These are phyloP conservation scores for Eilema griseolum DNA, from an alignment of 2,888 invertebrate genomes.

Conservation along the genomic window DNA sequence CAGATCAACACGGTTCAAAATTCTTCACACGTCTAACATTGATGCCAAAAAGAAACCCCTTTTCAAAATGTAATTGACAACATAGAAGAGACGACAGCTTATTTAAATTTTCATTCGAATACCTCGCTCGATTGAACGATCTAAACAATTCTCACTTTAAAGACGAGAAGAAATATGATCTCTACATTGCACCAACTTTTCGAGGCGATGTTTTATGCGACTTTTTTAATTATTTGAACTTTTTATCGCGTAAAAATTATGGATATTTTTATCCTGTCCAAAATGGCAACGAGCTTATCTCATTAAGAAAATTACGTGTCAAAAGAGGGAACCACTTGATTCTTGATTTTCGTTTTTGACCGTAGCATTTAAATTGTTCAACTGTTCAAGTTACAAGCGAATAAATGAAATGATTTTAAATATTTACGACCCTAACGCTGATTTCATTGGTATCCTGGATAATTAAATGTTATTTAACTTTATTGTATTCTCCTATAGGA, in stretches of 20 bases:
- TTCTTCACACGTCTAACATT: slow-evolving; percentile 49
- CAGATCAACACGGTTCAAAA: slow-evolving; percentile 33
- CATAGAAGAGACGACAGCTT: slow-evolving; percentile 43
- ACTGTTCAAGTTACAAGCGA: neutral
- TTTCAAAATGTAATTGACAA: slow-evolving; percentile 53
- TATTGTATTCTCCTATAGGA: slow-evolving; percentile 13
- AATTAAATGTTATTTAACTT: slow-evolving; percentile 17
- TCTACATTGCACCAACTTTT: slow-evolving; percentile 29
- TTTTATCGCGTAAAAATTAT: slow-evolving; percentile 26
- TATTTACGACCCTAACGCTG: slow-evolving; percentile 8
- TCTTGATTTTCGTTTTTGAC: slow-evolving; percentile 13
- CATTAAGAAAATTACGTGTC: slow-evolving; percentile 22
- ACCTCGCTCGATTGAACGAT: slow-evolving; percentile 26
- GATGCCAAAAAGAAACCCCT: slow-evolving; percentile 49
- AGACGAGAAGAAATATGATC: slow-evolving; percentile 23
- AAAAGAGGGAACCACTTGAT: slow-evolving; percentile 17
- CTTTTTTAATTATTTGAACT: slow-evolving; percentile 37
- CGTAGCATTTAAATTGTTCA: slow-evolving; percentile 11
- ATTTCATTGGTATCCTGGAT: slow-evolving; percentile 9
- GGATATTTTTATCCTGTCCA: slow-evolving; percentile 24
- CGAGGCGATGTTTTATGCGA: slow-evolving; percentile 18
- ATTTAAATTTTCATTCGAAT: slow-evolving; percentile 45
- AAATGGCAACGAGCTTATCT: slow-evolving; percentile 25
- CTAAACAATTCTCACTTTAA: slow-evolving; percentile 38
- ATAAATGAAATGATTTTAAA: slow-evolving; percentile 10